A percentile compares a stretch with the other conserved stretches of the same genome.
Conservation (phyloP, 2,113 vertebrate species). For the Nannospalax galili region DNA sequence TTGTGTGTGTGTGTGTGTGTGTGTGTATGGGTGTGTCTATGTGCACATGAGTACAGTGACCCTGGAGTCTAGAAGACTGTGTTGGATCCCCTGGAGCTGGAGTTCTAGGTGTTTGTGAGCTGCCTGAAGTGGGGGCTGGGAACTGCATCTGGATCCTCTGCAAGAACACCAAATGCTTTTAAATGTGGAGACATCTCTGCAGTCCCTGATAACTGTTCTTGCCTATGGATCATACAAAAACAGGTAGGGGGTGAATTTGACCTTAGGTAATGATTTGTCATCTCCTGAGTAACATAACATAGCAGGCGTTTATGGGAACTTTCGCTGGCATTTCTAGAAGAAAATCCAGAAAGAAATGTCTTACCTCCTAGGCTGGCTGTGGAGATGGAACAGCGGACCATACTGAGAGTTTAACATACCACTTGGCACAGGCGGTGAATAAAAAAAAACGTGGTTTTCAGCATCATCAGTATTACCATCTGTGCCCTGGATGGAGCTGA, state of each 20-base stretch:
- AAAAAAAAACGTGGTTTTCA: not conserved
- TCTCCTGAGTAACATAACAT: not conserved
- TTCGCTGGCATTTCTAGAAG: not conserved
- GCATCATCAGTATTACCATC: accelerated
- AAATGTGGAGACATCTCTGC: too few relatives aligned
- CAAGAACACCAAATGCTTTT: not conserved
- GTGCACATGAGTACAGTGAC: not conserved
- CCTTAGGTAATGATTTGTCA: not conserved
- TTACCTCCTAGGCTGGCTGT: not conserved
- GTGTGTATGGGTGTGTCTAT: too few relatives aligned
- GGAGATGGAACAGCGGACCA: not conserved
- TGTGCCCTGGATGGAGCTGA: not conserved
- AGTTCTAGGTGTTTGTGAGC: not conserved
- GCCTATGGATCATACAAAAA: not conserved
- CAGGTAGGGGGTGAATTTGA: not conserved
- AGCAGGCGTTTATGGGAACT: not conserved
- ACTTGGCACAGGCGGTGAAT: accelerated
- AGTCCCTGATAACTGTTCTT: not conserved
- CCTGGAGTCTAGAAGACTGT: too few relatives aligned
- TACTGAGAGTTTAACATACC: accelerated
- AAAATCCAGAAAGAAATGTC: not conserved
- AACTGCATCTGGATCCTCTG: not conserved
- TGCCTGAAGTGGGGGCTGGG: too few relatives aligned
- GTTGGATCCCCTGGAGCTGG: not conserved
- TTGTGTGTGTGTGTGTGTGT: too few relatives aligned